Evolutionary conservation across 2,888 invertebrate species (phyloP).

Genomic region (Trilocha varians): DNA sequence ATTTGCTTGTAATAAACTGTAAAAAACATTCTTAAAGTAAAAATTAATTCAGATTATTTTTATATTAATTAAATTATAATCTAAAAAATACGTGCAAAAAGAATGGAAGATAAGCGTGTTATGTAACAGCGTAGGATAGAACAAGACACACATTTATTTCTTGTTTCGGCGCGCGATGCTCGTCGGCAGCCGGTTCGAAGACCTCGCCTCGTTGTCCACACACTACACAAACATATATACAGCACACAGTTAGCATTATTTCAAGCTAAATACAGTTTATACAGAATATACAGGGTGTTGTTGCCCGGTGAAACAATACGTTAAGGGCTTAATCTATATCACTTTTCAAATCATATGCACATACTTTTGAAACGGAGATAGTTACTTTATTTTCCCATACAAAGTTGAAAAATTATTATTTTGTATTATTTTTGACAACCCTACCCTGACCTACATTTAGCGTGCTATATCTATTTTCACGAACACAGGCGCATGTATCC

Average conservation of each 20-base stretch:
- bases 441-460: too few relatives aligned
- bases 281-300: too few relatives aligned
- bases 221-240: slow-evolving; percentile 41
- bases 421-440: too few relatives aligned
- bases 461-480: too few relatives aligned
- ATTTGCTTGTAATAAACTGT: slow-evolving; percentile 4
- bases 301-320: neutral
- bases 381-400: too few relatives aligned
- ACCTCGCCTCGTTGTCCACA: slow-evolving; percentile 63
- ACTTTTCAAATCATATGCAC: too few relatives aligned
- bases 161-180: slow-evolving; percentile 65
- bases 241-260: slow-evolving; percentile 8
- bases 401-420: too few relatives aligned
- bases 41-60: neutral
- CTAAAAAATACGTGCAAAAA: neutral
- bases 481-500: too few relatives aligned
- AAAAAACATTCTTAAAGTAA: slow-evolving; percentile 7
- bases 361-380: too few relatives aligned
- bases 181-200: slow-evolving; percentile 51
- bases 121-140: slow-evolving; percentile 17
- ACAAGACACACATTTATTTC: slow-evolving; percentile 66
- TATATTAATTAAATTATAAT: neutral
- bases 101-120: slow-evolving; percentile 9
- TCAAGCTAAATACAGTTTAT: neutral
- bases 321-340: neutral